A percentile compares a stretch with the other conserved stretches of the same genome.
phyloP scores from a whole-genome alignment of 2,797 vertebrate species.

The Chelonia mydas region DNA sequence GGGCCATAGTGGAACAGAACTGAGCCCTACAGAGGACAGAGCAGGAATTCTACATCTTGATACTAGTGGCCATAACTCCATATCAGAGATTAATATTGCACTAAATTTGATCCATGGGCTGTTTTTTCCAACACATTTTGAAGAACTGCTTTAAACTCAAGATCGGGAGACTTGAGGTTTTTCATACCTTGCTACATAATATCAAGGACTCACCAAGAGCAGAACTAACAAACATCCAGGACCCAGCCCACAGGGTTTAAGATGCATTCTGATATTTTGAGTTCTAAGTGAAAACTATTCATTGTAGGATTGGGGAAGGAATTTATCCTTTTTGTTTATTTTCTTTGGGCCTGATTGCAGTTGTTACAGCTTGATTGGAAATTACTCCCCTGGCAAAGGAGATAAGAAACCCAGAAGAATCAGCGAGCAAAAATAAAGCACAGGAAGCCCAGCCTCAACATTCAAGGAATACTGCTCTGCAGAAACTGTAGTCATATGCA shows the following conservation, averaged over 20 bases:
- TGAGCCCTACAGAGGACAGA: background rate
- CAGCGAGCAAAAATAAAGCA: background rate
- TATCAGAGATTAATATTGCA: background rate
- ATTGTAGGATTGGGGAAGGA: background rate
- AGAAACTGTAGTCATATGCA: slow-evolving; percentile 17
- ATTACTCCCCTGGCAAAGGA: slow-evolving; percentile 61
- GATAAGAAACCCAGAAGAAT: slow-evolving; percentile 54
- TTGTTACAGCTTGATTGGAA: slow-evolving; percentile 34
- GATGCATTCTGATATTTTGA: background rate
- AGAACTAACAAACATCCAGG: background rate
- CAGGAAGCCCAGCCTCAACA: slow-evolving; percentile 6
- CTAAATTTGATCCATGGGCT: background rate
- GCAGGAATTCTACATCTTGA: background rate
- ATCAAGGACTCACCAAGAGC: background rate
- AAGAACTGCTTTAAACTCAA: background rate
- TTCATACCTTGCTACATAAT: background rate
- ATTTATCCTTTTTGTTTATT: slow-evolving; percentile 28
- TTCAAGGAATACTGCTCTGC: slow-evolving; percentile 7
- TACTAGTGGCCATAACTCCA: background rate
- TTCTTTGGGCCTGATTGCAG: slow-evolving; percentile 21
- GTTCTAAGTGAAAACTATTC: background rate
- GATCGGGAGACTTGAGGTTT: background rate
- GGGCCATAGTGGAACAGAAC: too few species aligned
- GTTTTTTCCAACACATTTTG: background rate
- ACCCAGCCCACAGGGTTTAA: background rate